Conservation (phyloP, 2,113 vertebrate species). For the Neotoma lepida region DNA sequence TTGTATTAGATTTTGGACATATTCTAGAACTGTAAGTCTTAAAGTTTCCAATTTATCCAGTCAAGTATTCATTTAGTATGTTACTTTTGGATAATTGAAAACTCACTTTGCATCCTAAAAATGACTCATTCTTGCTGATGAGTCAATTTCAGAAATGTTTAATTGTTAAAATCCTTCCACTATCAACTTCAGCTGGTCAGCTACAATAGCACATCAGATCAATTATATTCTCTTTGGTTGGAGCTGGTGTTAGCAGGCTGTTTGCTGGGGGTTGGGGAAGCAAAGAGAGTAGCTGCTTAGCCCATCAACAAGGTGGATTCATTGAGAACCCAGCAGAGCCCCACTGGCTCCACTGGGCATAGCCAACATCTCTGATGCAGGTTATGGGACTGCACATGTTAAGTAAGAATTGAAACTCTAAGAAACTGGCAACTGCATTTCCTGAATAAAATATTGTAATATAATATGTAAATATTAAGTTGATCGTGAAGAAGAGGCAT, state of each 20-base stretch:
- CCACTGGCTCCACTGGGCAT: fast-evolving
- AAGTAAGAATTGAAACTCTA: neutral
- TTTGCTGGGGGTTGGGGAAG: neutral
- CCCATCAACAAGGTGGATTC: fast-evolving
- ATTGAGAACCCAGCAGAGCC: neutral
- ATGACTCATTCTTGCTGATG: neutral
- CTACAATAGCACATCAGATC: neutral
- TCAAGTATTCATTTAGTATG: neutral
- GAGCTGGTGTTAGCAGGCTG: neutral
- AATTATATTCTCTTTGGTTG: neutral
- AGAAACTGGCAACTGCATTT: neutral
- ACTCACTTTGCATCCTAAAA: neutral
- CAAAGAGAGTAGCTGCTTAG: fast-evolving
- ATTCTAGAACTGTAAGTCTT: conserved; percentile 1
- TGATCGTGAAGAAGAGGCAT: neutral
- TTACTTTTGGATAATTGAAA: neutral
- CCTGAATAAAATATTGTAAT: neutral
- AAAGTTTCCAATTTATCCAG: neutral
- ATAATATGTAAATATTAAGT: neutral
- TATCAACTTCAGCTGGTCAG: neutral
- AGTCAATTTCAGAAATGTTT: neutral
- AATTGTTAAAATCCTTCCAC: neutral
- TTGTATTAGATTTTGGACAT: neutral
- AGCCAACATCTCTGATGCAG: neutral
- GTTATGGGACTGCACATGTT: neutral